Base-by-base conservation (phyloP, 2,888 invertebrate species). In the Tethea ocularis region DNA sequence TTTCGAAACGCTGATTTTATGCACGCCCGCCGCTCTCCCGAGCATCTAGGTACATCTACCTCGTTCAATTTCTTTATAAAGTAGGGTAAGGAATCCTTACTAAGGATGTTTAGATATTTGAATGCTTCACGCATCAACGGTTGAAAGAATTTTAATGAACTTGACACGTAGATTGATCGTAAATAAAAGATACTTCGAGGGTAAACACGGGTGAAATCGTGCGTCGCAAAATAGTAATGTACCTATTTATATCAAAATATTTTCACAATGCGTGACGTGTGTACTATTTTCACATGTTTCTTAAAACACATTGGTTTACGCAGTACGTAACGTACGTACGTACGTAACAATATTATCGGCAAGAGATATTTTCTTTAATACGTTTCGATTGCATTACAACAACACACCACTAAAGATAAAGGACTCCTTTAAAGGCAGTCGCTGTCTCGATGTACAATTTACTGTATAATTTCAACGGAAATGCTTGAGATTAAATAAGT, bases 401-500 rank as follows among this genome's bases (percentile, higher is more conserved):
- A n/a, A n/a, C n/a, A 69, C 68, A 71, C 67, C 62, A 66, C 63
- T 68, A 71, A 65, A 68, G 55, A 67, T 67, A 63, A 71, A 71
- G 60, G 59, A 22, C 62, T 58, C 70, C 67, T 59, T 67, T 66
- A 67, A 72, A 63, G 71, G 71, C 60, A 63, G 64, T 61, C 67
- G 64, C 52, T 58, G 63, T 68, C 64, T 64, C 66, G 67, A 63
- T 62, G 69, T 57, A 62, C 74, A 78, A 78, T 77, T 81, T 80
- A 81, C 75, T 63, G 64, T 68, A 75, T 75, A 72, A 84, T 83
- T 80, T 81, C 72, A 78, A 78, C 64, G 66, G 75, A 82, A 82
- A 80, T 75, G 71, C 72, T 64, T 76, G 71, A 80, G 69, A 83
- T 83, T 80, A 84, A 83, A 80, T 78, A 78, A 76, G 72, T 75